Percentiles rank a stretch among this genome's conserved stretches.
phyloP scores from a whole-genome alignment of 2,888 invertebrate genomes.

The Heterodera filipjevi region DNA sequence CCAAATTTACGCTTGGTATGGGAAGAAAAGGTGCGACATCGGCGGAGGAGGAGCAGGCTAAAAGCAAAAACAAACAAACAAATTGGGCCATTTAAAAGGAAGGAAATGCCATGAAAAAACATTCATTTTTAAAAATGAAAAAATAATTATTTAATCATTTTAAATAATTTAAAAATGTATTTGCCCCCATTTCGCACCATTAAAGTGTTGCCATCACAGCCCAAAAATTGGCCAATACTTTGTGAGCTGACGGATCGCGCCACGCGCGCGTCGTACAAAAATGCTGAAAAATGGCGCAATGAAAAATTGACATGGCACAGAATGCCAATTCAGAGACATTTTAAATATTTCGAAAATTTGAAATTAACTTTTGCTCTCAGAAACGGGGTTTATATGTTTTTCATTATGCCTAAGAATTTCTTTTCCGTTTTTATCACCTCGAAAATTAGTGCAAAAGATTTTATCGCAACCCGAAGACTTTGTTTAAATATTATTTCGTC shows the following conservation, averaged over 20 bases:
- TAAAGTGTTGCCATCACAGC: slow-evolving; percentile 2
- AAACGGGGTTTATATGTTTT: no score
- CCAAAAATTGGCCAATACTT: slow-evolving; percentile 26
- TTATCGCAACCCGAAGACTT: no score
- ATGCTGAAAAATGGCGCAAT: slow-evolving; percentile 19
- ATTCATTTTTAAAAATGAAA: background rate
- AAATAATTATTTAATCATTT: background rate
- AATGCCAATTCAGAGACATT: no score
- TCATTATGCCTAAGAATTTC: no score
- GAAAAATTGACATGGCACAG: no score
- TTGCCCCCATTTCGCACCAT: background rate
- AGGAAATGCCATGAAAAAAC: background rate
- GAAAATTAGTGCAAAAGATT: no score
- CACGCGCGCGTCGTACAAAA: slow-evolving; percentile 19
- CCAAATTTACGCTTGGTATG: background rate
- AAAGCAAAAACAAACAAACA: background rate
- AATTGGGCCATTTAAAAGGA: background rate
- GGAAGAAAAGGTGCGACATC: background rate
- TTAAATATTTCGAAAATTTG: no score
- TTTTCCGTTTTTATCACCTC: no score
- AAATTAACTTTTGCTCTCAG: no score
- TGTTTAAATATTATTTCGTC: no score
- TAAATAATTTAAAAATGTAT: no score
- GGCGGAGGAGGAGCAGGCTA: background rate
- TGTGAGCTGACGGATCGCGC: slow-evolving; percentile 16